Base-by-base conservation (phyloP, 2,888 invertebrate genomes). In the Andrena bucephala region DNA sequence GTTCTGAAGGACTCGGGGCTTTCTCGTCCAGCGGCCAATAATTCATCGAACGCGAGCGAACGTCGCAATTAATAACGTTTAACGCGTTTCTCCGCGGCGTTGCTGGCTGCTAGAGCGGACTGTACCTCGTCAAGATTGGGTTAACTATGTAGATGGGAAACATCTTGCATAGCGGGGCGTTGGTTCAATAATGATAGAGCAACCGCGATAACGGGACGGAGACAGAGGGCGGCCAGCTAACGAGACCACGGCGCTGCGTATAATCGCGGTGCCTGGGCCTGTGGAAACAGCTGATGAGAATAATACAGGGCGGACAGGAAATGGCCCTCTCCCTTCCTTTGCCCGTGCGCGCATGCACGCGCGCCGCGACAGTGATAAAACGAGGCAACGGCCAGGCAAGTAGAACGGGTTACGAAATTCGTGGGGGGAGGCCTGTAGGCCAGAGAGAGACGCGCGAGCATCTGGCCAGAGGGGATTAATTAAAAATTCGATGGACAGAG, bases 161-260 rank as follows among this genome's bases (percentile, higher is more conserved):
- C 81, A 76, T 84, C 71, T 87, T 77, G 81, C 84, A 68, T 85
- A 70, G 66, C 78, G 65, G 74, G 83, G 77, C 84, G 83, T 85
- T 71, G 83, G 75, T 79, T 84, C 81, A 81, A 88, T 87, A 84
- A 88, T 85, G 81, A 87, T 79, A 84, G 85, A 85, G 81, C 52
- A 73, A 78, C 54, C 52, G 65, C 67, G 80, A 87, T 83, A 83
- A 85, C 76, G 75, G 79, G 74, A 79, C 87, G 78, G 71, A 81
- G 76, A 85, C 78, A 52, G 68, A 81, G 54, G 57, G 74, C 29
- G 27, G 74, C 74, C 72, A 74, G 62, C 68, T 68, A 73, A 76
- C 68, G 62, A 60, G 77, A 67, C 24, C 57, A 27, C 72, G 48
- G 29, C 52, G 33, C 42, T 20, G 33, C 42, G 68, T 36, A 33